Evolutionary conservation across 2,113 vertebrate species (phyloP).

Genomic region (Eolophus roseicapilla): DNA sequence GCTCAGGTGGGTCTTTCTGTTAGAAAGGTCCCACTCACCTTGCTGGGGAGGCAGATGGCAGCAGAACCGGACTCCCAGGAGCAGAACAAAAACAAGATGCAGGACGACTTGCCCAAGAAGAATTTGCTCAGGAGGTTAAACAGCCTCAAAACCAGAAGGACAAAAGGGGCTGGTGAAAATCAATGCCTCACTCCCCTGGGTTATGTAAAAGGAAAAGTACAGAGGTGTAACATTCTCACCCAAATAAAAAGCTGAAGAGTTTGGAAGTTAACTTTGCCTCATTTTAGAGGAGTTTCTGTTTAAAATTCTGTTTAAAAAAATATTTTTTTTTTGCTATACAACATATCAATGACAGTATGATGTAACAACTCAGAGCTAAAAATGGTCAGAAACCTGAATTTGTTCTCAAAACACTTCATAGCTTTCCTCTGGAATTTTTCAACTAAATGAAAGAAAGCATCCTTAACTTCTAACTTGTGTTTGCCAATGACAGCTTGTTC

Average conservation of each 20-base stretch:
- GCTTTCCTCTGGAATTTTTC: background rate
- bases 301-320: no score
- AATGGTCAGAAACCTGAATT: background rate
- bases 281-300: background rate
- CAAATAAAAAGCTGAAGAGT: background rate
- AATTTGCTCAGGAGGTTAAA: background rate
- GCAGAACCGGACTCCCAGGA: accelerated
- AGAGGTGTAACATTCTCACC: background rate
- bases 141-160: background rate
- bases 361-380: background rate
- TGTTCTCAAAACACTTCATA: background rate
- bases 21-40: background rate
- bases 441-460: background rate
- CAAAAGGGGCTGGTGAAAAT: background rate
- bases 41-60: background rate
- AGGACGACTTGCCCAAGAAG: background rate
- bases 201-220: background rate
- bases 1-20: background rate
- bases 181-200: accelerated
- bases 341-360: accelerated
- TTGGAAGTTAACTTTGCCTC: background rate
- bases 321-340: accelerated
- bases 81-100: background rate
- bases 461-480: background rate
- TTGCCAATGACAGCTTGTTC: background rate